Percentiles rank a stretch among this genome's conserved stretches.
These are phyloP conservation scores for Turnix velox DNA, from an alignment of 2,113 vertebrate species.

Conservation along the genomic window DNA sequence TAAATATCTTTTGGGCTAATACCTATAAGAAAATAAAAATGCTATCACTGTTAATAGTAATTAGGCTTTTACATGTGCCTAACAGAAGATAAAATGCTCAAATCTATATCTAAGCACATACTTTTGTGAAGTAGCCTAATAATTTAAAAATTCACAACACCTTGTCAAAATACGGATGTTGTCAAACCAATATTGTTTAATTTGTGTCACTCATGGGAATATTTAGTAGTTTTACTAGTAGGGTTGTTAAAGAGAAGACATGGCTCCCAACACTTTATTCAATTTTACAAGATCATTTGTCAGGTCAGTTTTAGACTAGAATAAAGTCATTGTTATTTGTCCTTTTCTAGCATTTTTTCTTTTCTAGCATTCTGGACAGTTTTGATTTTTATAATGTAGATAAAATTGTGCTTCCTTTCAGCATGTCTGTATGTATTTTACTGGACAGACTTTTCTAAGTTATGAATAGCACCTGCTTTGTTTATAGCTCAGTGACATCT, in stretches of 20 bases:
- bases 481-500: neutral
- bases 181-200: neutral
- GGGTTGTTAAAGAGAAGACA: neutral
- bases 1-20: neutral
- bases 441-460: neutral
- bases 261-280: neutral
- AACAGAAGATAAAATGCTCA: neutral
- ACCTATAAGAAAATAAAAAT: neutral
- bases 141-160: neutral
- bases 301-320: neutral
- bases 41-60: neutral
- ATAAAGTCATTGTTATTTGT: neutral
- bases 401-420: neutral
- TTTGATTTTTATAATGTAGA: neutral
- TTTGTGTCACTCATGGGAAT: neutral
- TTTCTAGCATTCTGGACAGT: neutral
- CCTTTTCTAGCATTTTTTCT: neutral
- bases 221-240: neutral
- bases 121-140: neutral
- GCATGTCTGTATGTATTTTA: neutral
- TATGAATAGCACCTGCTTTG: neutral
- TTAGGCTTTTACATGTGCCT: neutral
- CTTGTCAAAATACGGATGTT: neutral
- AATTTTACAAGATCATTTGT: neutral
- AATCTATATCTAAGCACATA: neutral